These are phyloP conservation scores for Perdita meconis DNA, from an alignment of 2,888 invertebrate species.

Conservation along the genomic window DNA sequence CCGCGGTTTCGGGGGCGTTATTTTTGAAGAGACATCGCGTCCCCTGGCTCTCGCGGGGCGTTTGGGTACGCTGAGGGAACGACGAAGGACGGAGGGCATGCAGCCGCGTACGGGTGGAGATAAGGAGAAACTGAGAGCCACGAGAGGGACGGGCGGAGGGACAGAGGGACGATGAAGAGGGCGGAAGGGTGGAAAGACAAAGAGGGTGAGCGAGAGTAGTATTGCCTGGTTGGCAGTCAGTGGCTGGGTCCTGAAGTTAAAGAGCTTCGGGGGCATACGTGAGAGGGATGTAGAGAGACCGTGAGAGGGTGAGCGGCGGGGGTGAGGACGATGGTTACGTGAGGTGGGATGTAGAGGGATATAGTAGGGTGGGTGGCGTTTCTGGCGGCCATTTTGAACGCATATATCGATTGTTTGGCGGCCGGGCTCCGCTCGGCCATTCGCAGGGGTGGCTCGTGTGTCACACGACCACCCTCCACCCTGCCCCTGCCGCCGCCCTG, in stretches of 20 bases:
- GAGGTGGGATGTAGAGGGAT: constrained; percentile 65
- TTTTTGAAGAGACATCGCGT: constrained; percentile 66
- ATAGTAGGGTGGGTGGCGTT: constrained; percentile 81
- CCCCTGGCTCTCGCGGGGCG: too few species aligned
- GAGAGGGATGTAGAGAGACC: constrained; percentile 77
- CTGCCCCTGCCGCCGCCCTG: constrained; percentile 47
- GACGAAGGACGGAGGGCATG: neutral
- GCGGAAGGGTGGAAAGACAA: constrained; percentile 40
- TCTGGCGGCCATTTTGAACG: constrained; percentile 85
- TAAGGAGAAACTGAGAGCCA: constrained; percentile 28
- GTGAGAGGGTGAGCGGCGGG: constrained; percentile 51
- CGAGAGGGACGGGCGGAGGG: constrained; percentile 33
- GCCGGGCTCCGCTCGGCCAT: constrained; percentile 83
- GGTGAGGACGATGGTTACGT: constrained; percentile 67
- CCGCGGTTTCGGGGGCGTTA: constrained; percentile 61
- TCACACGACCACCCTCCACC: constrained; percentile 70
- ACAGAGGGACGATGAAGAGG: constrained; percentile 54
- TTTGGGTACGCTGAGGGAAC: too few species aligned
- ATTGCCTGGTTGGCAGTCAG: constrained; percentile 79
- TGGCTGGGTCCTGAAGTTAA: constrained; percentile 81
- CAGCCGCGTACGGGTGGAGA: constrained; percentile 11
- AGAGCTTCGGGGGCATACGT: constrained; percentile 83
- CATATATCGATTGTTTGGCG: constrained; percentile 85
- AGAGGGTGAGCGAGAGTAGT: constrained; percentile 64
- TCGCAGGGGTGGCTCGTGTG: constrained; percentile 80